Conservation (phyloP, 2,888 invertebrate species). For the Pardosa pseudoannulata region DNA sequence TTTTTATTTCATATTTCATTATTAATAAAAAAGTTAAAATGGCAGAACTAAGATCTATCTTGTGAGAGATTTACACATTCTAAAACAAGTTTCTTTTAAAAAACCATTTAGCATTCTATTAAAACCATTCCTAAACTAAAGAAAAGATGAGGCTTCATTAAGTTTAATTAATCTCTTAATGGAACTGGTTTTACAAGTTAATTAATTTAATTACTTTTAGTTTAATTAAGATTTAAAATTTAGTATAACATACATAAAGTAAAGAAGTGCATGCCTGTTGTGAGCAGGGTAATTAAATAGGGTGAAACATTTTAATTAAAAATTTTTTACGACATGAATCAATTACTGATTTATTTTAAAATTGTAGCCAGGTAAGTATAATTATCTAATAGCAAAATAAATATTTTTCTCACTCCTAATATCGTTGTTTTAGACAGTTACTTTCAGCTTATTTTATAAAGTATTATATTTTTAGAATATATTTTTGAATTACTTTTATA, state of each 20-base stretch:
- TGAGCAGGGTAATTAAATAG: not conserved
- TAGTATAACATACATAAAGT: not conserved
- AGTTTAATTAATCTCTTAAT: slow-evolving; percentile 10
- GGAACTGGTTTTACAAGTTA: not conserved
- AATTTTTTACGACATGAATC: not conserved
- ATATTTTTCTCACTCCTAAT: not conserved
- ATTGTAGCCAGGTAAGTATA: not conserved
- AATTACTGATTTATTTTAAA: slow-evolving; percentile 1
- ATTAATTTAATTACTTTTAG: slow-evolving; percentile 10
- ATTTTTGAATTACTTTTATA: too few species aligned
- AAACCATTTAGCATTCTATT: not conserved
- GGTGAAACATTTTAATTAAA: not conserved
- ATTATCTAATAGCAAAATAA: not conserved
- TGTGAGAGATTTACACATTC: too few species aligned
- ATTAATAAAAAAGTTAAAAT: too few species aligned
- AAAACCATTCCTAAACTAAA: not conserved
- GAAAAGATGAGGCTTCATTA: not conserved
- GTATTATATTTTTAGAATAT: not conserved
- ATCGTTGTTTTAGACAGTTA: not conserved
- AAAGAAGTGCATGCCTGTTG: not conserved
- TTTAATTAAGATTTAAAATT: slow-evolving; percentile 13
- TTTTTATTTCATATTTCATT: too few species aligned
- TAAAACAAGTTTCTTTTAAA: too few species aligned
- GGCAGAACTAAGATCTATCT: too few species aligned
- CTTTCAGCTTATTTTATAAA: not conserved